phyloP scores from a whole-genome alignment of 2,113 vertebrate genomes.

The Theropithecus gelada region DNA sequence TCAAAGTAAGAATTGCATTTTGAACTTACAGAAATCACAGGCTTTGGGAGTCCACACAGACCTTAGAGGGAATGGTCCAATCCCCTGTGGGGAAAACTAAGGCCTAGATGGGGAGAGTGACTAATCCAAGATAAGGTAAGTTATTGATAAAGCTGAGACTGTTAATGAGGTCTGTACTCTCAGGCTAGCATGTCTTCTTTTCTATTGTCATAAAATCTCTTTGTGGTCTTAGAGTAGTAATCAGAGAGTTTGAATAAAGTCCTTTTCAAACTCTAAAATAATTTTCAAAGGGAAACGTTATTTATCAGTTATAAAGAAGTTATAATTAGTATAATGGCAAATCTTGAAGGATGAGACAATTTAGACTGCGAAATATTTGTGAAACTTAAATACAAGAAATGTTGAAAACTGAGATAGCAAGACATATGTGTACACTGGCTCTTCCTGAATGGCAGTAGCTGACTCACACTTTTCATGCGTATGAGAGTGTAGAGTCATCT shows the following conservation, averaged over 20 bases:
- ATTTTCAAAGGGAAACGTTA: conserved; percentile 43
- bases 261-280: conserved; percentile 26
- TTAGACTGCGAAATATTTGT: neutral
- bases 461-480: neutral
- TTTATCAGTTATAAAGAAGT: conserved; percentile 13
- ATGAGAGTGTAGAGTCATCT: neutral
- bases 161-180: neutral
- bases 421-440: neutral
- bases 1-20: neutral
- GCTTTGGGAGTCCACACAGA: neutral
- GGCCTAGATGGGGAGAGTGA: neutral
- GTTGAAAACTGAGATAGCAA: neutral
- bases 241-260: conserved; percentile 15
- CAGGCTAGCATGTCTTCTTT: neutral
- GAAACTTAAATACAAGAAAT: neutral
- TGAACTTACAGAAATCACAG: neutral
- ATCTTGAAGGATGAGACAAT: conserved; percentile 36
- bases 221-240: neutral
- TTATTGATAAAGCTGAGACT: neutral
- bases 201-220: conserved; percentile 40
- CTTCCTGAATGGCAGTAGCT: neutral
- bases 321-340: conserved; percentile 39
- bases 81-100: neutral
- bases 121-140: neutral
- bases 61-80: neutral